These are phyloP conservation scores for Hyposoter dolosus DNA, from an alignment of 2,888 invertebrate genomes.

Conservation along the genomic window DNA sequence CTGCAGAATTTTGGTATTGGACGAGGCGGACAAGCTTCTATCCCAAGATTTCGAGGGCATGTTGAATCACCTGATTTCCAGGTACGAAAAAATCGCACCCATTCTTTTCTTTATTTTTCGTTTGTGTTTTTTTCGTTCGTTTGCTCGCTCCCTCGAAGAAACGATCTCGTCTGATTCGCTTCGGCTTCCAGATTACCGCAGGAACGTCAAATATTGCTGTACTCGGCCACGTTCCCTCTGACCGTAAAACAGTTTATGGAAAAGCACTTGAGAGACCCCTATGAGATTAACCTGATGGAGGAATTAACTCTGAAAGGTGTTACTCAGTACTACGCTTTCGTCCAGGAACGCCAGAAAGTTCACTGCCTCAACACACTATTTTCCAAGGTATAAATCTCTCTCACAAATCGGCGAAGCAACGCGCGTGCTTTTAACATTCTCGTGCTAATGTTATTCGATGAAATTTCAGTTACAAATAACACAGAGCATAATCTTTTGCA, in stretches of 20 bases:
- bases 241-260: slow-evolving; percentile 99
- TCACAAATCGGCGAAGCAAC: too few species aligned
- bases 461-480: slow-evolving; percentile 96
- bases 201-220: slow-evolving; percentile 98
- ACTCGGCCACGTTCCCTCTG: slow-evolving; percentile 99
- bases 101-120: not conserved
- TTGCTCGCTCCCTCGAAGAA: not conserved
- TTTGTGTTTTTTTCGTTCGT: too few species aligned
- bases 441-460: too few species aligned
- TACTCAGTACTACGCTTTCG: slow-evolving; percentile 99
- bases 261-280: slow-evolving; percentile 98
- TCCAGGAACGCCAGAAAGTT: slow-evolving; percentile 99
- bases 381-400: slow-evolving; percentile 91
- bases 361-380: slow-evolving; percentile 99
- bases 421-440: not conserved
- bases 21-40: slow-evolving; percentile 99
- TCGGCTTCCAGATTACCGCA: slow-evolving; percentile 90
- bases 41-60: slow-evolving; percentile 99
- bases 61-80: slow-evolving; percentile 98
- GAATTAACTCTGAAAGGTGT: slow-evolving; percentile 99
- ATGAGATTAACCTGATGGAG: slow-evolving; percentile 99
- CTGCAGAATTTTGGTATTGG: slow-evolving; percentile 98
- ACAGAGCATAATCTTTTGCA: slow-evolving; percentile 99
- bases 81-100: slow-evolving; percentile 77
- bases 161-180: not conserved